These are phyloP conservation scores for Molossus molossus DNA, from an alignment of 2,797 vertebrate species.

Conservation along the genomic window DNA sequence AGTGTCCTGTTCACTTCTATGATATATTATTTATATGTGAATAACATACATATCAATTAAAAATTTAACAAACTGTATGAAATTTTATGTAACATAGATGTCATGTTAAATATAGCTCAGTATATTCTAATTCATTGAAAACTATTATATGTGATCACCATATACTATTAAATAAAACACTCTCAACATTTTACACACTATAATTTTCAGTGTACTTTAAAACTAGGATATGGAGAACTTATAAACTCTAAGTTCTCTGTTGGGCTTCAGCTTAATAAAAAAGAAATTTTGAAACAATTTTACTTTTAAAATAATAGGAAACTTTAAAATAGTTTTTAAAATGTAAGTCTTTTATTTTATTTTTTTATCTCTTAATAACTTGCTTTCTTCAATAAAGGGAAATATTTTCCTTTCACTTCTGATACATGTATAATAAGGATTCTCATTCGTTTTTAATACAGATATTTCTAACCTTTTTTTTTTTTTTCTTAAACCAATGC, in stretches of 20 bases:
- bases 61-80: not conserved
- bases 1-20: not conserved
- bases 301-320: not conserved
- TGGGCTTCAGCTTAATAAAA: not conserved
- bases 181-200: constrained; percentile 17
- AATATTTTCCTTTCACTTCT: not conserved
- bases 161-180: not conserved
- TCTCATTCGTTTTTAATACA: not conserved
- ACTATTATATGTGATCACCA: not conserved
- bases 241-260: not conserved
- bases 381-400: not conserved
- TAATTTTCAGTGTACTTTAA: not conserved
- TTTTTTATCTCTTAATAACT: constrained; percentile 2
- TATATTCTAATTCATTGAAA: constrained; percentile 24
- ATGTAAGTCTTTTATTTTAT: not conserved
- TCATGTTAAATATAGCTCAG: not conserved
- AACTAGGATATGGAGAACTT: not conserved
- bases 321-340: not conserved
- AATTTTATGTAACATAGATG: not conserved
- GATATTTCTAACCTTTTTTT: not conserved
- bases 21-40: not conserved
- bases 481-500: not conserved
- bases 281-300: not conserved
- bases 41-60: not conserved
- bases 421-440: not conserved